A percentile compares a stretch with the other conserved stretches of the same genome.
phyloP scores from a whole-genome alignment of 2,888 invertebrate genomes.

The Molorchus minor region DNA sequence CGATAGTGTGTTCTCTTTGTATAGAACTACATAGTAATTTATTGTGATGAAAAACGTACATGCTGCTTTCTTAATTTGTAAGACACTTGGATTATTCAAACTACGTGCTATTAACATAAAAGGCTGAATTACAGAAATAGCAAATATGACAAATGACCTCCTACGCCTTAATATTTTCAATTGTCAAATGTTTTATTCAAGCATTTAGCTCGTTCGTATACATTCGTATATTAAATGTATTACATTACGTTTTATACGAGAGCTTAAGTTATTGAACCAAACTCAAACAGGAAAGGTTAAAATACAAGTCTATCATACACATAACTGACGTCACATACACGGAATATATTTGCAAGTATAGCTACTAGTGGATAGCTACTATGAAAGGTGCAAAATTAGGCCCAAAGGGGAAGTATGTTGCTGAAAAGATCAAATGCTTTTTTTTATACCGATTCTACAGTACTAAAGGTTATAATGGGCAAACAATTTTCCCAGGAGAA shows the following conservation, averaged over 20 bases:
- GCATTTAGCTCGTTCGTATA: conserved; percentile 41
- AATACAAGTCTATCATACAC: conserved; percentile 25
- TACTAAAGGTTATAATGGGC: too few relatives aligned
- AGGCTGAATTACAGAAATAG: conserved; percentile 50
- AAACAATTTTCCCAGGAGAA: too few relatives aligned
- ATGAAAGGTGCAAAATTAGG: too few relatives aligned
- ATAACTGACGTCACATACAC: too few relatives aligned
- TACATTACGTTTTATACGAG: conserved; percentile 13
- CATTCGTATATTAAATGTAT: conserved; percentile 35
- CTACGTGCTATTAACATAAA: conserved; percentile 43
- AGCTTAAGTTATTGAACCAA: conserved; percentile 18
- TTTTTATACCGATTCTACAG: too few relatives aligned
- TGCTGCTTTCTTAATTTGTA: conserved; percentile 43
- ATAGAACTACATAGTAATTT: conserved; percentile 29
- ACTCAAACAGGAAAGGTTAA: conserved; percentile 1
- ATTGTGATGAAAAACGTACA: conserved; percentile 39
- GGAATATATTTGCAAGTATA: too few relatives aligned
- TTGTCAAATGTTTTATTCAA: conserved; percentile 52
- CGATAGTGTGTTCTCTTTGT: conserved; percentile 9
- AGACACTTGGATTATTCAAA: conserved; percentile 40
- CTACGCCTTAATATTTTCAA: conserved; percentile 53
- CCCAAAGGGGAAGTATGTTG: too few relatives aligned
- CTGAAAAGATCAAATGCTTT: too few relatives aligned
- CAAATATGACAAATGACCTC: conserved; percentile 50
- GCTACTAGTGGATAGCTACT: too few relatives aligned